These are phyloP conservation scores for Salarias fasciatus DNA, from an alignment of 2,797 vertebrate species.

Conservation along the genomic window DNA sequence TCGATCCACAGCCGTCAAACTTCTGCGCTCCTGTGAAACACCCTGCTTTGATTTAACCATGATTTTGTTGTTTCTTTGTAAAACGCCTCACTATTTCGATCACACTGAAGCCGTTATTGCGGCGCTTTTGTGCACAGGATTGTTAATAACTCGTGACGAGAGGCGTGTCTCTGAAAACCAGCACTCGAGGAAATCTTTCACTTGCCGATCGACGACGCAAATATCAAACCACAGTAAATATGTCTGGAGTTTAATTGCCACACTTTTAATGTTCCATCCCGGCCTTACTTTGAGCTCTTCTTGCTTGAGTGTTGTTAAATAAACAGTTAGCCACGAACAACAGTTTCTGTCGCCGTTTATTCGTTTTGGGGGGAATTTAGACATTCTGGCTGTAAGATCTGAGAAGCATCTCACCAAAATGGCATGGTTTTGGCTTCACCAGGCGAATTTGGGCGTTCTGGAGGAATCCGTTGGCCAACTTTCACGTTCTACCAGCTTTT, in stretches of 20 bases:
- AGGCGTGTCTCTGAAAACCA: no score
- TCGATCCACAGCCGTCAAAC: conserved; percentile 6
- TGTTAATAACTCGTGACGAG: no score
- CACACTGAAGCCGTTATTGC: conserved; percentile 29
- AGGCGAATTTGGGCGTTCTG: no score
- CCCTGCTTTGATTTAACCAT: no score
- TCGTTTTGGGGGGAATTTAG: conserved; percentile 45
- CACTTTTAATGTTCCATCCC: not conserved
- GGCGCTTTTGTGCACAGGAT: conserved; percentile 11
- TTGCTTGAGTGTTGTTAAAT: conserved; percentile 55
- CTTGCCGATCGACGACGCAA: not conserved
- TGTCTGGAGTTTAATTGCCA: not conserved
- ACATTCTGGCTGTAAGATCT: conserved; percentile 69
- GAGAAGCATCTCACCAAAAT: no score
- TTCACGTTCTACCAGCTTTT: no score
- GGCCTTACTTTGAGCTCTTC: conserved; percentile 39
- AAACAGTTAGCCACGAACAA: conserved; percentile 46
- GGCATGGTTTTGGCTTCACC: no score
- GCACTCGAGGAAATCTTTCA: no score
- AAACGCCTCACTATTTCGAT: conserved; percentile 33
- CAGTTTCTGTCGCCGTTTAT: conserved; percentile 69
- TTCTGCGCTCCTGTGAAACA: no score
- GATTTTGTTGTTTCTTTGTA: conserved; percentile 33
- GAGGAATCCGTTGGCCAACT: no score
- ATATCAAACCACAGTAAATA: conserved; percentile 1